These are phyloP conservation scores for Lucilia sericata DNA, from an alignment of 1,140 invertebrate species.

Conservation along the genomic window DNA sequence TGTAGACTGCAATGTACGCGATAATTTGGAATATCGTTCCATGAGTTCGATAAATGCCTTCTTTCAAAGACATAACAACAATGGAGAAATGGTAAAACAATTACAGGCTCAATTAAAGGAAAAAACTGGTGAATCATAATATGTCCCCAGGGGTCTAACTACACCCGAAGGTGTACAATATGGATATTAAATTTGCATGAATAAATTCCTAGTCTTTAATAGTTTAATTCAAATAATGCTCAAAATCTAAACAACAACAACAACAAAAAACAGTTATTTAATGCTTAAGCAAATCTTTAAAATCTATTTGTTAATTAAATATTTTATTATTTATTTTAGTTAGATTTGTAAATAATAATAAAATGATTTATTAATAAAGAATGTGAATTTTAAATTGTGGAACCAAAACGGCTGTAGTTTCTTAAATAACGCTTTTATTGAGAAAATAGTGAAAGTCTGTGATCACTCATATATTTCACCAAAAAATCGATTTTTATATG, in stretches of 20 bases:
- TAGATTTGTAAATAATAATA: slow-evolving; percentile 24
- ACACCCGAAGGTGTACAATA: background rate
- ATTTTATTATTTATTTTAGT: slow-evolving; percentile 18
- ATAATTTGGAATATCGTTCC: slow-evolving; percentile 70
- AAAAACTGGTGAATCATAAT: slow-evolving; percentile 52
- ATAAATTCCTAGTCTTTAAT: background rate
- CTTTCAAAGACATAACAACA: slow-evolving; percentile 74
- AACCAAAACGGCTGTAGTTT: too few species aligned
- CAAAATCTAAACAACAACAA: background rate
- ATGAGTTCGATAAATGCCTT: slow-evolving; percentile 78
- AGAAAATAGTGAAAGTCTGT: too few species aligned
- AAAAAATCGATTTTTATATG: too few species aligned
- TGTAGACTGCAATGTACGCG: slow-evolving; percentile 64
- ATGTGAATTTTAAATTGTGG: background rate
- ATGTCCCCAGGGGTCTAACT: background rate
- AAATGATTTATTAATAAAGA: background rate
- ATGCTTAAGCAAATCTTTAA: background rate
- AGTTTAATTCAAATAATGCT: slow-evolving; percentile 10
- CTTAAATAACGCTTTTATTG: too few species aligned
- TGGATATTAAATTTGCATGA: background rate
- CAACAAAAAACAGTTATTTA: background rate
- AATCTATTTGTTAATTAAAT: background rate
- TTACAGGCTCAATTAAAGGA: slow-evolving; percentile 65
- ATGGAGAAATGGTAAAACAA: slow-evolving; percentile 63
- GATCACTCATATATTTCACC: too few species aligned